Conservation (phyloP, 2,888 invertebrate species). For the Augiades crinisus region DNA sequence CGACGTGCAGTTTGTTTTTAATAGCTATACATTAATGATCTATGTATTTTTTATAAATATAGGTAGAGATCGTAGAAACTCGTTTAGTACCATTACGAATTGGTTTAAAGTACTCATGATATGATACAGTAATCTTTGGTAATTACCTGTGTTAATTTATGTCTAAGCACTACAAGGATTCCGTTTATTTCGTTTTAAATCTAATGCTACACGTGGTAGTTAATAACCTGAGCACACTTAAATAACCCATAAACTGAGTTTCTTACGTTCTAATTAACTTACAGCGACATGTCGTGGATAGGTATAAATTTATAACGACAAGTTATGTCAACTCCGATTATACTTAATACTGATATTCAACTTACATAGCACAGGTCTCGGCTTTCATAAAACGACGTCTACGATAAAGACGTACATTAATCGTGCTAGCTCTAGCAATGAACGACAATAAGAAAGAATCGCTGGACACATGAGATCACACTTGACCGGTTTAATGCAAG, state of each 20-base stretch:
- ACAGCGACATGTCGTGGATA: constrained; percentile 3
- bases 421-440: constrained; percentile 15
- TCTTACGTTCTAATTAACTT: neutral
- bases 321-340: constrained; percentile 16
- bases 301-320: constrained; percentile 18
- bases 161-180: too few species aligned
- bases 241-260: neutral
- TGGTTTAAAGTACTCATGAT: too few species aligned
- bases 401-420: constrained; percentile 24
- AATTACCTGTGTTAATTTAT: too few species aligned
- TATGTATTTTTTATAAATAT: too few species aligned
- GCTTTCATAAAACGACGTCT: constrained; percentile 20
- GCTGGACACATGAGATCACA: constrained; percentile 16
- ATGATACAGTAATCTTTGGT: too few species aligned
- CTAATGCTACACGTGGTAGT: too few species aligned
- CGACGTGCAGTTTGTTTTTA: neutral
- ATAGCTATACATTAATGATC: neutral
- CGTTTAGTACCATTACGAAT: too few species aligned
- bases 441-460: constrained; percentile 13
- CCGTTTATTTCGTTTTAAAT: too few species aligned
- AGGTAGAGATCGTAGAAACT: too few species aligned
- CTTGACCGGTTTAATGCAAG: constrained; percentile 16
- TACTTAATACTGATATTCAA: constrained; percentile 16
- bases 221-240: too few species aligned
- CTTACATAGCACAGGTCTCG: constrained; percentile 11